Evolutionary conservation across 2,113 vertebrate genomes (phyloP).

Genomic region (Psephotus haematonotus): DNA sequence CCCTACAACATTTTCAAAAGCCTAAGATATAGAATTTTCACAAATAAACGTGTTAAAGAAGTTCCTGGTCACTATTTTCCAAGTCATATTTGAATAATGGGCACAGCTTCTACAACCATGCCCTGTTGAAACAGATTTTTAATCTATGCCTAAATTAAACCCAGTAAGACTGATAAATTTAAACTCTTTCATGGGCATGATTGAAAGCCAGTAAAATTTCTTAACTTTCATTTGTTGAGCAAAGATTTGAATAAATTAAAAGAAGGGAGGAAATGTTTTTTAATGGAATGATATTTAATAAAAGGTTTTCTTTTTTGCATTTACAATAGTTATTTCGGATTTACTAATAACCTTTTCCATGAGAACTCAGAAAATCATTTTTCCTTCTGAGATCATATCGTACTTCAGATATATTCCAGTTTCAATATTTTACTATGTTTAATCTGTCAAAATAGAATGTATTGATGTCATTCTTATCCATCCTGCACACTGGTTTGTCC

Average conservation of each 20-base stretch:
- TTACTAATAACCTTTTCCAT: conserved; percentile 21
- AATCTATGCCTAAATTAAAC: neutral
- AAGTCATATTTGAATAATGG: neutral
- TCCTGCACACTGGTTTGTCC: conserved; percentile 62
- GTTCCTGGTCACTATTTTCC: neutral
- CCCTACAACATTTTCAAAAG: neutral
- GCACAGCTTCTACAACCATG: neutral
- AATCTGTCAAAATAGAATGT: conserved; percentile 63
- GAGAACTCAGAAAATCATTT: neutral
- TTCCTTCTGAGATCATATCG: conserved; percentile 48
- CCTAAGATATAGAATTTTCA: neutral
- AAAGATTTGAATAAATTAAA: neutral
- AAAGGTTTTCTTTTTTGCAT: neutral
- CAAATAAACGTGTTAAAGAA: neutral
- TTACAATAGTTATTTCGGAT: neutral
- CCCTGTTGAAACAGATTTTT: neutral
- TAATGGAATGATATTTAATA: neutral
- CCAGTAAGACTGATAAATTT: neutral
- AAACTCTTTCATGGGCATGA: neutral
- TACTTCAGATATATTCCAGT: conserved; percentile 46
- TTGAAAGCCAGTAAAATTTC: neutral
- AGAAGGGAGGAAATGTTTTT: neutral
- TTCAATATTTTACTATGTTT: conserved; percentile 72
- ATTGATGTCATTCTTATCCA: conserved; percentile 66
- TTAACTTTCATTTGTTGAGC: neutral